Percentiles rank a stretch among this genome's conserved stretches.
Conservation (phyloP, 1,140 invertebrate species). For the Chironomus tepperi region DNA sequence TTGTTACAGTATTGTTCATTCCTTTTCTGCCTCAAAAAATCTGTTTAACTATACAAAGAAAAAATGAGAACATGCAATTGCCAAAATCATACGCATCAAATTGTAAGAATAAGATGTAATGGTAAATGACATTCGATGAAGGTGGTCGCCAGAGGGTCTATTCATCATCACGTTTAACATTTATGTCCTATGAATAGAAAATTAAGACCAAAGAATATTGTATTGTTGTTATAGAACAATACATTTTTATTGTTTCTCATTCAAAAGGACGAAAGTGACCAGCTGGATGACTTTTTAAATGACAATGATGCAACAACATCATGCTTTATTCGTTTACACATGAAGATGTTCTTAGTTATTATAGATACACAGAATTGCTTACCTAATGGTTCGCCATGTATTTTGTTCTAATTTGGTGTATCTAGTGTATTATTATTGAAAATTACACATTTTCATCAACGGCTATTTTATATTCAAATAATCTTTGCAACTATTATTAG, state of each 20-base stretch:
- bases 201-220: constrained; percentile 7
- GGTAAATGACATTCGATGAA: constrained; percentile 4
- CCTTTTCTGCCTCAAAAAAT: too few species aligned
- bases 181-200: background rate
- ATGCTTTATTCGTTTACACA: background rate
- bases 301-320: background rate
- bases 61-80: background rate
- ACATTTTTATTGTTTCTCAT: background rate
- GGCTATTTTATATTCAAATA: too few species aligned
- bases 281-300: background rate
- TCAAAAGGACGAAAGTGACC: background rate
- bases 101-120: background rate
- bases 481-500: too few species aligned
- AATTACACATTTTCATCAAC: too few species aligned
- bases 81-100: background rate
- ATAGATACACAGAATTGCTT: too few species aligned
- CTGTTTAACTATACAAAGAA: background rate
- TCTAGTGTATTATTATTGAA: too few species aligned
- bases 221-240: background rate
- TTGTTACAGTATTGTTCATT: too few species aligned
- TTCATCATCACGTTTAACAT: background rate
- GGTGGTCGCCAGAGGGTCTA: constrained; percentile 4
- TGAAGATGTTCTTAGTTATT: too few species aligned
- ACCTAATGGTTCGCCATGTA: too few species aligned
- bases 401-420: too few species aligned